These are phyloP conservation scores for Mactromeris polynyma DNA, from an alignment of 2,888 invertebrate species.

Conservation along the genomic window DNA sequence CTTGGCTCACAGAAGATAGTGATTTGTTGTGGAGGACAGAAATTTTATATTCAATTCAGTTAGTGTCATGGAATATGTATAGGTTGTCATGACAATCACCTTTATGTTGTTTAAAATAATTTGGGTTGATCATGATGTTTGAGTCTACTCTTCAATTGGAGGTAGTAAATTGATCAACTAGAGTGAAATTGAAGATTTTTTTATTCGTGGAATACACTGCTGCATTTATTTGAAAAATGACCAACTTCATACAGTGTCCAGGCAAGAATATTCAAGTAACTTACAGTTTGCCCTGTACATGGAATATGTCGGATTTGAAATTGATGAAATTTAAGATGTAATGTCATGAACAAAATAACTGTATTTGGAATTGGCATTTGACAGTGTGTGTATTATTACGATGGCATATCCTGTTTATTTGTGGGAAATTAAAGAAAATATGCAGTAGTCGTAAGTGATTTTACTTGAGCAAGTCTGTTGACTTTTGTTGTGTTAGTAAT, in stretches of 20 bases:
- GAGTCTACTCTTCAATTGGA: not conserved
- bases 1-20: slow-evolving; percentile 48
- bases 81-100: not conserved
- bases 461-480: not conserved
- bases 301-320: no score
- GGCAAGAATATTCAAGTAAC: not conserved
- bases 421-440: not conserved
- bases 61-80: not conserved
- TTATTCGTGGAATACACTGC: not conserved
- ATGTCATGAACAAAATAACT: not conserved
- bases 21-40: not conserved
- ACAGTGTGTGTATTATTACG: not conserved
- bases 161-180: not conserved
- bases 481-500: no score
- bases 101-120: not conserved
- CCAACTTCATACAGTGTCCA: not conserved
- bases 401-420: not conserved
- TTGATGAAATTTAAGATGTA: not conserved
- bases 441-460: not conserved
- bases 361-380: not conserved
- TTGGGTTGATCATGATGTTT: not conserved
- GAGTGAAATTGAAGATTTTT: not conserved
- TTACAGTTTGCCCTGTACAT: not conserved
- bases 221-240: not conserved
- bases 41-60: slow-evolving; percentile 16